phyloP scores from a whole-genome alignment of 2,113 vertebrate species.

The Clarias batrachus region DNA sequence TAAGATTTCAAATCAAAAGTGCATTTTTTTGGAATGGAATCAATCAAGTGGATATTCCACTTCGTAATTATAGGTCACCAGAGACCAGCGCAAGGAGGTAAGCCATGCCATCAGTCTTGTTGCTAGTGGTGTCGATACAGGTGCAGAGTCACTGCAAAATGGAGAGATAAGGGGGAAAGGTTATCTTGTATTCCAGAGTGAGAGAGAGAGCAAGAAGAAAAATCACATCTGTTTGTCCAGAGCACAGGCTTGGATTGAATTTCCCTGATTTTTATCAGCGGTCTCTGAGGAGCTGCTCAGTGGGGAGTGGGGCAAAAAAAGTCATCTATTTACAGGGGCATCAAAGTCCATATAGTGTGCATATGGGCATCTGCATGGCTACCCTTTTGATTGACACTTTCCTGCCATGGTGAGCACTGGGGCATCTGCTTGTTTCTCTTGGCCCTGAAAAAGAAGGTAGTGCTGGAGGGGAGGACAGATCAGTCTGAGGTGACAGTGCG shows the following conservation, averaged over 20 bases:
- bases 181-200: conserved; percentile 64
- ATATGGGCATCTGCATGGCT: conserved; percentile 62
- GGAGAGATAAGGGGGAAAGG: conserved; percentile 62
- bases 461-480: conserved; percentile 30
- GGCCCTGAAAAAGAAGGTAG: conserved; percentile 48
- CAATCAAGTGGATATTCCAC: conserved; percentile 50
- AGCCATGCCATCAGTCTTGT: conserved; percentile 47
- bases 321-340: conserved; percentile 57
- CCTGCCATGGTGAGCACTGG: conserved; percentile 66
- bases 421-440: conserved; percentile 54
- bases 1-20: conserved; percentile 21
- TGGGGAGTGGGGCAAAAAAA: conserved; percentile 50
- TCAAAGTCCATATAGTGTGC: conserved; percentile 49
- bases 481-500: conserved; percentile 63
- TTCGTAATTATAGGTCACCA: conserved; percentile 50
- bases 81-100: conserved; percentile 40
- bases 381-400: conserved; percentile 74
- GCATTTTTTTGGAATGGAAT: conserved; percentile 27
- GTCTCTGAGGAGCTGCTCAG: conserved; percentile 56
- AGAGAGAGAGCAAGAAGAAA: conserved; percentile 47
- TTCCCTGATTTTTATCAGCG: conserved; percentile 72
- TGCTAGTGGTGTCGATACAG: conserved; percentile 57
- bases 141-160: conserved; percentile 58
- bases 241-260: conserved; percentile 63
- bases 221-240: conserved; percentile 75